A percentile compares a stretch with the other conserved stretches of the same genome.
Conservation (phyloP, 1,140 invertebrate species). For the Ridgeia piscesae region DNA sequence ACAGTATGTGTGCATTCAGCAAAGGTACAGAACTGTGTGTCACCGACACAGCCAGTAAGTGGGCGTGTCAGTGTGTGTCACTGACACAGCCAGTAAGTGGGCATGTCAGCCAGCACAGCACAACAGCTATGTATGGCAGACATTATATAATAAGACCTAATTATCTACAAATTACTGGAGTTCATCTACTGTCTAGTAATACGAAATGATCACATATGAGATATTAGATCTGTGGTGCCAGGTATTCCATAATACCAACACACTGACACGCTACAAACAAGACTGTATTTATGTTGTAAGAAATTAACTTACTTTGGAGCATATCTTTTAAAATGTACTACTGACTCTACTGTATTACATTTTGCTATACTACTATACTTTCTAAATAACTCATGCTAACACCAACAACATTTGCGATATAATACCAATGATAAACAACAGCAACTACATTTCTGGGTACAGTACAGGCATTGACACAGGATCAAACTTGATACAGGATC, state of each 20-base stretch:
- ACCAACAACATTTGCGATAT: not conserved
- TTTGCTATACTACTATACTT: not conserved
- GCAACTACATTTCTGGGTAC: not conserved
- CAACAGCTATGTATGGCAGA: not conserved
- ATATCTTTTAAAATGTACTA: no score
- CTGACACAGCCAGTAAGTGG: not conserved
- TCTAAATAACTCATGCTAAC: not conserved
- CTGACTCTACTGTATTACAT: no score
- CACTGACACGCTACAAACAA: no score
- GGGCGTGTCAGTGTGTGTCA: not conserved
- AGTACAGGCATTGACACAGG: no score
- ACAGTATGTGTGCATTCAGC: not conserved
- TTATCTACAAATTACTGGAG: not conserved
- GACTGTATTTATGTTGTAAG: no score
- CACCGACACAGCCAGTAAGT: not conserved
- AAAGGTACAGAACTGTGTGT: not conserved
- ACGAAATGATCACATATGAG: not conserved
- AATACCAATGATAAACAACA: not conserved
- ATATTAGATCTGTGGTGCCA: not conserved
- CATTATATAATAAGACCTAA: not conserved
- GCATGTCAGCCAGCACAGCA: not conserved
- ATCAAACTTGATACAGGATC: no score
- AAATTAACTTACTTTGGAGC: no score
- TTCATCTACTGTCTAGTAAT: not conserved
- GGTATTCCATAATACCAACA: no score